Percentiles rank a stretch among this genome's conserved stretches.
Conservation (phyloP, 2,888 invertebrate species). For the Agriotes lineatus region DNA sequence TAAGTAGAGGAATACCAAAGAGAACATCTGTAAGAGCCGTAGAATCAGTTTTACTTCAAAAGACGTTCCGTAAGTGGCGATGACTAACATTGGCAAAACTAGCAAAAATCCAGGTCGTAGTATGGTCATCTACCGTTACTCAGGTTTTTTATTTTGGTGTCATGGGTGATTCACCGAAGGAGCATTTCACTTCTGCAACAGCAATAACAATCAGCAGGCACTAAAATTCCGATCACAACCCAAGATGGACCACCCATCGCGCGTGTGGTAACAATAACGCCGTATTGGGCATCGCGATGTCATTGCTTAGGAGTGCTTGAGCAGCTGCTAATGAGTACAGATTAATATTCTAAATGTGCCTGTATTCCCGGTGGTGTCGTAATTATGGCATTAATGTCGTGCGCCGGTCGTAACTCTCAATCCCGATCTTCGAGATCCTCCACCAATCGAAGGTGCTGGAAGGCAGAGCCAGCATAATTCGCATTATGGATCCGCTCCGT, state of each 20-base stretch:
- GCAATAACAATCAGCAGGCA: not conserved
- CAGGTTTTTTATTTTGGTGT: too few relatives aligned
- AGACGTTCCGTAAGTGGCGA: too few relatives aligned
- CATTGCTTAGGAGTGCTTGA: not conserved
- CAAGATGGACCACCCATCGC: slow-evolving; percentile 9
- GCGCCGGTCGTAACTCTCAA: slow-evolving; percentile 8
- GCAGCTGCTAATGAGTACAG: not conserved
- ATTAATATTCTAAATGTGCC: slow-evolving; percentile 28
- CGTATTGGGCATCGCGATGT: not conserved
- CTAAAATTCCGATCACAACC: slow-evolving; percentile 1
- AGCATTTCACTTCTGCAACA: too few relatives aligned
- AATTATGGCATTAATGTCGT: slow-evolving; percentile 18
- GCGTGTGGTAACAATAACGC: slow-evolving; percentile 2
- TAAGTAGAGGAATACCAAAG: too few relatives aligned
- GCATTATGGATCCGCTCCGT: not conserved
- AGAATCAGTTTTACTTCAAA: too few relatives aligned
- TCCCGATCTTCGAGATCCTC: not conserved
- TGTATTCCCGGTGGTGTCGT: slow-evolving; percentile 4
- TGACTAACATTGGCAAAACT: too few relatives aligned
- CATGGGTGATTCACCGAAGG: too few relatives aligned
- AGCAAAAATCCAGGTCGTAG: too few relatives aligned
- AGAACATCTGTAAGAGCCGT: too few relatives aligned
- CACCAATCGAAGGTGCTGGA: not conserved
- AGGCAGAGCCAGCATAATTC: not conserved
- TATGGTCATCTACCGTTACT: too few relatives aligned